Evolutionary conservation across 2,113 vertebrate genomes (phyloP).

Genomic region (Corythaeola cristata): DNA sequence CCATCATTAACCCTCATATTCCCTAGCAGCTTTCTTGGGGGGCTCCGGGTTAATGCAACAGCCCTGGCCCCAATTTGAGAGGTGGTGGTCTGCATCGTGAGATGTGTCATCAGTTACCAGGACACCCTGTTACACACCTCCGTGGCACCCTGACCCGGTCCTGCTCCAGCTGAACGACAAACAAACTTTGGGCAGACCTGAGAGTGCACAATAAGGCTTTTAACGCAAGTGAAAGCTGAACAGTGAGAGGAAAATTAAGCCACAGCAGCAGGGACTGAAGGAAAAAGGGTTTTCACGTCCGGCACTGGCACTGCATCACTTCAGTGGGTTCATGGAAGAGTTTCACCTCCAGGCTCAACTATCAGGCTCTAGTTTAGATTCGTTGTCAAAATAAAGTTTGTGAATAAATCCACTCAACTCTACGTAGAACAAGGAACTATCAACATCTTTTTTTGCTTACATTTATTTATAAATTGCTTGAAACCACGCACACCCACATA

Average conservation of each 20-base stretch:
- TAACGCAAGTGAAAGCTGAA: neutral
- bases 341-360: neutral
- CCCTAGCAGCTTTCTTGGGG: neutral
- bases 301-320: neutral
- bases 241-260: rapidly evolving
- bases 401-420: neutral
- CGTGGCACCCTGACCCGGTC: neutral
- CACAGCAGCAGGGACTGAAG: neutral
- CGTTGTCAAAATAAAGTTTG: neutral
- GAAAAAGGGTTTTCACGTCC: neutral
- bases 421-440: neutral
- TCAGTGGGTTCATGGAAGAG: neutral
- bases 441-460: neutral
- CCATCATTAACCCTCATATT: neutral
- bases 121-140: neutral
- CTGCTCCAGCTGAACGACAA: neutral
- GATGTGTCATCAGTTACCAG: neutral
- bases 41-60: neutral
- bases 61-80: neutral
- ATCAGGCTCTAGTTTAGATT: neutral
- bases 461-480: neutral
- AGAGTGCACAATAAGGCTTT: neutral
- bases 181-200: rapidly evolving
- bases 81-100: rapidly evolving
- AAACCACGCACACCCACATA: neutral